Base-by-base conservation (phyloP, 2,888 invertebrate species). In the Drosophila pseudotakahashii region DNA sequence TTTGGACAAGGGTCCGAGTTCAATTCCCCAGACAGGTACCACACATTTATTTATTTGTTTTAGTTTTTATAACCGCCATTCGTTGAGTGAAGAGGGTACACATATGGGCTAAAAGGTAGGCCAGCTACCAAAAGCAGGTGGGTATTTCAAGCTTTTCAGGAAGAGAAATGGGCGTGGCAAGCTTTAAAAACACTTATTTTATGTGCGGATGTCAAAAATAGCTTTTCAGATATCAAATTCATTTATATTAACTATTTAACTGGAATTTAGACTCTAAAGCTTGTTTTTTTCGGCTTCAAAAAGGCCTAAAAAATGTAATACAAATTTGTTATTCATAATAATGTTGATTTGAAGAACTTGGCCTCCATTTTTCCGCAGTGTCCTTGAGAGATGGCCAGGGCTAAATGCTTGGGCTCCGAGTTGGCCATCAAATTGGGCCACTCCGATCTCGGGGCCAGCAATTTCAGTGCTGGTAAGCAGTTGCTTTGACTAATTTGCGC, bases 401-500 rank as follows among this genome's bases (percentile, higher is more conserved):
- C 10, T 10, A n/a, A n/a, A 26, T 9, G 45, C 26, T 45, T n/a
- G 0, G 13, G 26, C 30, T 30, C 9, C 45, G 6, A 14, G 14
- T 6, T 26, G 6, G 30, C 30, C 30, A 14, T 41, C 52, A 45
- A 63, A 58, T 61, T 58, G 26, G 44, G 58, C 36, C 53, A 53
- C 36, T 37, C 16, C 44, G 57, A n/a, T 39, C 52, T 16, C 11
- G 13, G 16, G 23, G n/a, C 32, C 36, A n/a, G 23, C 47, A 62
- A 48, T 48, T 48, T 48, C 34, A 7, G 16, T 3, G 53, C 37
- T 26, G 42, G 68, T 54, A 44, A 32, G 60, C 75, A 62, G 64
- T 68, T 73, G 73, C 76, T 75, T 78, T 73, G 69, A 77, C 79
- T 75, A 76, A 81, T 79, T 81, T 81, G 68, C 62, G 53, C 59